Evolutionary conservation across 2,113 vertebrate species (phyloP).

Genomic region (Parotia lawesii): DNA sequence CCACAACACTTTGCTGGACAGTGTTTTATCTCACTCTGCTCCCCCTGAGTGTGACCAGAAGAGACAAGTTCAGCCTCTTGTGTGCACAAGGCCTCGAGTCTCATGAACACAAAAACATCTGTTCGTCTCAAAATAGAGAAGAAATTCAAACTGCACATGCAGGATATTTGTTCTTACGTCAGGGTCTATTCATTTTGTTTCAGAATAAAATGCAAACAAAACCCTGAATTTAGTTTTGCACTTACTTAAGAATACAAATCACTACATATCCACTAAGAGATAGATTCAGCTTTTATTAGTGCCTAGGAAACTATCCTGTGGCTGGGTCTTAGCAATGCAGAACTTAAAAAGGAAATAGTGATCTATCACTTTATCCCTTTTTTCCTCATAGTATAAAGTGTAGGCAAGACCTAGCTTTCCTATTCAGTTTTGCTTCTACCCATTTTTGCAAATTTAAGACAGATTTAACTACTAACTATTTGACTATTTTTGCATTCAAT

Average conservation of each 20-base stretch:
- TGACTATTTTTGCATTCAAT: neutral
- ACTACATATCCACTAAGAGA: neutral
- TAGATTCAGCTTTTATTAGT: neutral
- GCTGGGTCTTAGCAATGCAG: neutral
- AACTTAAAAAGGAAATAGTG: neutral
- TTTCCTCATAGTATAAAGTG: neutral
- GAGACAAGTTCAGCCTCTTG: neutral
- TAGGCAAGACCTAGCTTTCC: neutral
- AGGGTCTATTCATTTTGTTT: neutral
- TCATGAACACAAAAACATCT: neutral
- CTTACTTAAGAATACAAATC: neutral
- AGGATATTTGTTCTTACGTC: neutral
- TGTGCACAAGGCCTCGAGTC: neutral
- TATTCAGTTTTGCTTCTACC: neutral
- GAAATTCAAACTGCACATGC: neutral
- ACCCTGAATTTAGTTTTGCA: neutral
- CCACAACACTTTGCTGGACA: neutral
- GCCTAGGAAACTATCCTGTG: neutral
- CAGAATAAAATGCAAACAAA: neutral
- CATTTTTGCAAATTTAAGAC: neutral
- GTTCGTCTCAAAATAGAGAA: neutral
- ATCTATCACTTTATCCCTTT: neutral
- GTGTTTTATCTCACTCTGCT: neutral
- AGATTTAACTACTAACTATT: neutral
- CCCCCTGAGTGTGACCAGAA: neutral